Percentiles rank a stretch among this genome's conserved stretches.
phyloP scores from a whole-genome alignment of 2,888 invertebrate species.

The Podotricha telesiphe region DNA sequence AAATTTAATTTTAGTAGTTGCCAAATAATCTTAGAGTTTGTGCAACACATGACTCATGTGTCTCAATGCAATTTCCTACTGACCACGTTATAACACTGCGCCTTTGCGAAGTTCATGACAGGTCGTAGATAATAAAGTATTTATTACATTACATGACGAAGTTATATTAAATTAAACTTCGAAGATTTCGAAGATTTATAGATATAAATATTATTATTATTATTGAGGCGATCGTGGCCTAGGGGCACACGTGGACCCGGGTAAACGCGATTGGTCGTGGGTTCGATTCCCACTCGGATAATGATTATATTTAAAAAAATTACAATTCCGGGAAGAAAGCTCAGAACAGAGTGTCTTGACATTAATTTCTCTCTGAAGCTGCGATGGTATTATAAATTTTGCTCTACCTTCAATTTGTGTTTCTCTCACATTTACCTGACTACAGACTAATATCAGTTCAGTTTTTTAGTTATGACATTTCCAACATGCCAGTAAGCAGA shows the following conservation, averaged over 20 bases:
- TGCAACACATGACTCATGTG: constrained; percentile 12
- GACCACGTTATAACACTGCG: constrained; percentile 3
- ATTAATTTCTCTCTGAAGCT: no score
- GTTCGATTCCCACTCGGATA: no score
- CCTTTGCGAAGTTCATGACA: constrained; percentile 11
- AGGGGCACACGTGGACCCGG: no score
- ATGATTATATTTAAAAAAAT: no score
- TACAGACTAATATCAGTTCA: not conserved
- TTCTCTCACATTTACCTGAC: not conserved
- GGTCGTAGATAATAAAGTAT: constrained; percentile 15
- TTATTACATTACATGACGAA: constrained; percentile 7
- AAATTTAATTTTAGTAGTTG: constrained; percentile 8
- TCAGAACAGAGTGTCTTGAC: no score
- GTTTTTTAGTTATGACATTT: not conserved
- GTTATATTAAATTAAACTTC: not conserved
- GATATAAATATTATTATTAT: no score
- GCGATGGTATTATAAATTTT: no score
- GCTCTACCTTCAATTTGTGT: not conserved
- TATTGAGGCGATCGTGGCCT: no score
- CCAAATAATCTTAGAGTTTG: constrained; percentile 21
- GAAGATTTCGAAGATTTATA: not conserved
- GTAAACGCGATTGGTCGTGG: no score
- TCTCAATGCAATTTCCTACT: constrained; percentile 11
- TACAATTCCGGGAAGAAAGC: no score
- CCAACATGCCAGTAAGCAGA: no score